Percentiles rank a stretch among this genome's conserved stretches.
Evolutionary conservation across 2,113 vertebrate species (phyloP).

Genomic region (Tretioscincus oriximinensis): DNA sequence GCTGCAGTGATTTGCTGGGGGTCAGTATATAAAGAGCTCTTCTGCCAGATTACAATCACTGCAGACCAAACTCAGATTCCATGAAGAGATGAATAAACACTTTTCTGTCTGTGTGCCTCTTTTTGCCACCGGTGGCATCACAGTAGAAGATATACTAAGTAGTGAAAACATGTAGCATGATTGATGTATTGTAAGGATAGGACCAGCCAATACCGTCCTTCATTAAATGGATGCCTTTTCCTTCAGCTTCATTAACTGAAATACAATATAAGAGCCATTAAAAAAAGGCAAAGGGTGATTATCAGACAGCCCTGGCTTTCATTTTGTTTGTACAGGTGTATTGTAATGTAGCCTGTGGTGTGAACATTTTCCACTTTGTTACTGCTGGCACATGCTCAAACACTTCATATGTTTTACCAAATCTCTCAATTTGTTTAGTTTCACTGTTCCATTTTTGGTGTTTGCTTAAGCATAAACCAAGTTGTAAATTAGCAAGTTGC

Average conservation of each 20-base stretch:
- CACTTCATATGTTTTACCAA: constrained; percentile 49
- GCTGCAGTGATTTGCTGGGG: no score
- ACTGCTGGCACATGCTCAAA: constrained; percentile 70
- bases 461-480: constrained; percentile 72
- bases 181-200: background rate
- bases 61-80: no score
- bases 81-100: no score
- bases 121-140: no score
- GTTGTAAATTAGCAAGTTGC: constrained; percentile 53
- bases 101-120: no score
- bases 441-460: constrained; percentile 67
- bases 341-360: constrained; percentile 68
- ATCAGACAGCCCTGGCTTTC: constrained; percentile 65
- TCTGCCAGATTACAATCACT: no score
- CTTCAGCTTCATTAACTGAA: constrained; percentile 27
- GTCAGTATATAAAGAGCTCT: no score
- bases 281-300: constrained; percentile 51
- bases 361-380: constrained; percentile 86
- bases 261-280: constrained; percentile 38
- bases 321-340: constrained; percentile 80
- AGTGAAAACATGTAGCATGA: background rate
- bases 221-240: constrained; percentile 24
- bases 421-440: constrained; percentile 64
- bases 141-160: no score
- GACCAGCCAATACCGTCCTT: background rate